Evolutionary conservation across 2,797 vertebrate genomes (phyloP).

Genomic region (Myotis daubentonii): DNA sequence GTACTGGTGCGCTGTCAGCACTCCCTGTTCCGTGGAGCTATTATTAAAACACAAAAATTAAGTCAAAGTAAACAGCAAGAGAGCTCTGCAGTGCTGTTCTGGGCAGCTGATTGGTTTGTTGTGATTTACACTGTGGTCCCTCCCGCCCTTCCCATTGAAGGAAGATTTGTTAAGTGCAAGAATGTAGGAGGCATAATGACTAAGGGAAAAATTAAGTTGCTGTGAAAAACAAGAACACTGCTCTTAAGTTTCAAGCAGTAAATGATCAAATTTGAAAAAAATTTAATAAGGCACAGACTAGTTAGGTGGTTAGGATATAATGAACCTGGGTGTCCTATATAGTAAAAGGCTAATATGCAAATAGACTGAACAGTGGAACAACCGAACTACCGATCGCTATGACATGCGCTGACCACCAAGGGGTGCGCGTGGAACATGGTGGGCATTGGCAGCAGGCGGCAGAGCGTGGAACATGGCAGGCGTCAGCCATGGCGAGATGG

Average conservation of each 20-base stretch:
- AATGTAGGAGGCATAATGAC: conserved; percentile 58
- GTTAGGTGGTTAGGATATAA: neutral
- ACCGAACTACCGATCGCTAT: too few species aligned
- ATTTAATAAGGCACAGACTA: neutral
- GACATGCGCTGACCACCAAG: too few species aligned
- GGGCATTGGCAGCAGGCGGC: too few species aligned
- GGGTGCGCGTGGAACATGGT: too few species aligned
- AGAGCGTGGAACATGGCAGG: too few species aligned
- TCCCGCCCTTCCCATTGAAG: neutral
- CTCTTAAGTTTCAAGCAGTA: conserved; percentile 36
- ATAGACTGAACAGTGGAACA: too few species aligned
- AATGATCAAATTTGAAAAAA: conserved; percentile 16
- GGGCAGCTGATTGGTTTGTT: conserved; percentile 48
- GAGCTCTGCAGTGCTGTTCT: conserved; percentile 2
- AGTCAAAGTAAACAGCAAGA: conserved; percentile 32
- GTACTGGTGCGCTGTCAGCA: fast-evolving
- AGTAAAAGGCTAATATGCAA: too few species aligned
- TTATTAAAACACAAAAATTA: neutral
- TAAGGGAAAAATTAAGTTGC: conserved; percentile 59
- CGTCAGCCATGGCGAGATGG: too few species aligned
- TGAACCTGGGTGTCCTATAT: neutral
- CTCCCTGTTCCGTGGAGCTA: neutral
- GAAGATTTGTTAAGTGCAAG: conserved; percentile 26
- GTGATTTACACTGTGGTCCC: neutral
- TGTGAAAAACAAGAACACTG: conserved; percentile 34